Percentiles rank a stretch among this genome's conserved stretches.
phyloP scores from a whole-genome alignment of 2,797 vertebrate genomes.

The Aselliscus stoliczkanus region DNA sequence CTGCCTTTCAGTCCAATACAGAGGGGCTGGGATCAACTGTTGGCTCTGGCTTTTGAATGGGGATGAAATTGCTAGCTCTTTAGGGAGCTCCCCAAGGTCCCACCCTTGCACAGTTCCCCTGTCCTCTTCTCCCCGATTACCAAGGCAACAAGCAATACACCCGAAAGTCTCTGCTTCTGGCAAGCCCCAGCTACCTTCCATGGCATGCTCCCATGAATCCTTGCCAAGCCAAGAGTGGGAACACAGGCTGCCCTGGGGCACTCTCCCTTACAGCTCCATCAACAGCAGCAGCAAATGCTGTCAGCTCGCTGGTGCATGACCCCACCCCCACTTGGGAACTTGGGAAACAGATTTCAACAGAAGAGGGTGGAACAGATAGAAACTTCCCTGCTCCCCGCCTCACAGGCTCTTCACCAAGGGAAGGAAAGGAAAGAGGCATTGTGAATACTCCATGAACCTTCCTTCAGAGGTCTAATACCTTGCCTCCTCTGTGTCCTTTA shows the following conservation, averaged over 20 bases:
- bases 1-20: not conserved
- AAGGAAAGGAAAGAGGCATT: not conserved
- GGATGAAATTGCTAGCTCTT: not conserved
- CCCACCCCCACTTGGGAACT: not conserved
- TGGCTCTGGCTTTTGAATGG: not conserved
- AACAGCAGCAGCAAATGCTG: not conserved
- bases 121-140: not conserved
- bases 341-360: constrained; percentile 6
- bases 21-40: not conserved
- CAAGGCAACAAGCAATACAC: not conserved
- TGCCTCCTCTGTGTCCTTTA: not conserved
- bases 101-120: not conserved
- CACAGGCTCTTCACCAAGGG: not conserved
- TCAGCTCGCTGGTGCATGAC: not conserved
- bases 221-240: not conserved
- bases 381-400: not conserved
- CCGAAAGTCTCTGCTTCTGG: constrained; percentile 8
- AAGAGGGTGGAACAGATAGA: not conserved
- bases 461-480: not conserved
- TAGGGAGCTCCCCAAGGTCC: not conserved
- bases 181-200: not conserved
- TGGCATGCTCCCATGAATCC: not conserved
- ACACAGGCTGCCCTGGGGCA: not conserved
- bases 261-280: not conserved
- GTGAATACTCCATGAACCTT: not conserved